Base-by-base conservation (phyloP, 2,113 vertebrate species). In the Rhinichthys klamathensis region DNA sequence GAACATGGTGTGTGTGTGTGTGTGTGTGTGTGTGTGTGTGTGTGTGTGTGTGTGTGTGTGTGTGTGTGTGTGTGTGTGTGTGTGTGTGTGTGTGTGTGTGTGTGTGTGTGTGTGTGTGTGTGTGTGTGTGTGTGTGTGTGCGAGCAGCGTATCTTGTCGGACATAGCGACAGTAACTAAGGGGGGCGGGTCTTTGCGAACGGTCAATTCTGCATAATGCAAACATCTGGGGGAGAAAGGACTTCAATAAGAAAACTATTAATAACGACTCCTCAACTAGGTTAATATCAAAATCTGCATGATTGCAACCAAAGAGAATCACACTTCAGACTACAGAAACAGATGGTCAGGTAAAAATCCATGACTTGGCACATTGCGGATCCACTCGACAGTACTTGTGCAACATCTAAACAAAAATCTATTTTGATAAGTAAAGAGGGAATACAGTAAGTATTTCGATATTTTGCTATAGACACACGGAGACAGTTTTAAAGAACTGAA, bases 171-270 rank as follows among this genome's bases (percentile, higher is more conserved):
- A n/a, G n/a, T n/a, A n/a, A n/a, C n/a, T n/a, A n/a, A n/a, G n/a
- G n/a, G n/a, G n/a, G n/a, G n/a, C n/a, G n/a, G n/a, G n/a, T n/a
- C n/a, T n/a, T n/a, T n/a, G n/a, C n/a, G n/a, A n/a, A n/a, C n/a
- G n/a, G n/a, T n/a, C n/a, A n/a, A n/a, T n/a, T n/a, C n/a, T 94
- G 93, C 92, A 94, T 94, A 93, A 92, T 94, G 93, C 87, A 90
- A 93, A 94, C 93, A 94, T 94, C 93, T 93, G 91, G 92, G 93
- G 90, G 89, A 90, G 91, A n/a, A n/a, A n/a, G 85, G 3, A 93
- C 92, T 94, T 94, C 92, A 94, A 93, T 92, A 81, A 94, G 91
- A 94, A 92, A 93, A 89, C 90, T 93, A 87, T 94, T 87, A 93
- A 78, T 92, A 94, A 93, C 85, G 75, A 90, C 89, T 86, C 41